Evolutionary conservation across 2,888 invertebrate genomes (phyloP).

Genomic region (Eustalomyia histrio): DNA sequence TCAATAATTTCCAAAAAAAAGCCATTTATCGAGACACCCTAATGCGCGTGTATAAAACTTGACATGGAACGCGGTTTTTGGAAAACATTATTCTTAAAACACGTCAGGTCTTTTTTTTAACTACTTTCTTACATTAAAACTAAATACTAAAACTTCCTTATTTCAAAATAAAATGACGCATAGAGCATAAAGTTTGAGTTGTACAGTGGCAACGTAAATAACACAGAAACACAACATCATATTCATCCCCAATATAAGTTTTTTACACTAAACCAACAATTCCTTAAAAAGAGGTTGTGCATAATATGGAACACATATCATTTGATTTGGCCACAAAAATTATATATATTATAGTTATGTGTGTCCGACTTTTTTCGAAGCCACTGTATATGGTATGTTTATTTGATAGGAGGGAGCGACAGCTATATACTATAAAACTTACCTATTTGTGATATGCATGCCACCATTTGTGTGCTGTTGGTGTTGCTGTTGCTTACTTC

Average conservation of each 20-base stretch:
- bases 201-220: too few relatives aligned
- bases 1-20: too few relatives aligned
- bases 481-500: slow-evolving; percentile 67
- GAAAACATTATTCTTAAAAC: slow-evolving; percentile 57
- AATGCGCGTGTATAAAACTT: slow-evolving; percentile 32
- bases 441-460: slow-evolving; percentile 78
- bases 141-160: slow-evolving; percentile 45
- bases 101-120: slow-evolving; percentile 49
- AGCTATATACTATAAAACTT: slow-evolving; percentile 61
- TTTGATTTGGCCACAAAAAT: too few relatives aligned
- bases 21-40: too few relatives aligned
- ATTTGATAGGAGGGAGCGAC: slow-evolving; percentile 34
- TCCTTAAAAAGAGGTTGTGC: too few relatives aligned
- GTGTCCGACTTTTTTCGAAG: background rate
- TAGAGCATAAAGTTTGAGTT: slow-evolving; percentile 20
- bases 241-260: too few relatives aligned
- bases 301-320: too few relatives aligned
- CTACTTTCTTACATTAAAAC: slow-evolving; percentile 16
- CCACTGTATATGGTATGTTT: background rate
- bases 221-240: too few relatives aligned
- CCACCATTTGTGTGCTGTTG: slow-evolving; percentile 70
- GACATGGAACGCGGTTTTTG: slow-evolving; percentile 57
- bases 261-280: too few relatives aligned
- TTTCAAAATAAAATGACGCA: slow-evolving; percentile 55
- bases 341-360: background rate